Base-by-base conservation (phyloP, 1,140 invertebrate genomes). In the Bombus picipes region DNA sequence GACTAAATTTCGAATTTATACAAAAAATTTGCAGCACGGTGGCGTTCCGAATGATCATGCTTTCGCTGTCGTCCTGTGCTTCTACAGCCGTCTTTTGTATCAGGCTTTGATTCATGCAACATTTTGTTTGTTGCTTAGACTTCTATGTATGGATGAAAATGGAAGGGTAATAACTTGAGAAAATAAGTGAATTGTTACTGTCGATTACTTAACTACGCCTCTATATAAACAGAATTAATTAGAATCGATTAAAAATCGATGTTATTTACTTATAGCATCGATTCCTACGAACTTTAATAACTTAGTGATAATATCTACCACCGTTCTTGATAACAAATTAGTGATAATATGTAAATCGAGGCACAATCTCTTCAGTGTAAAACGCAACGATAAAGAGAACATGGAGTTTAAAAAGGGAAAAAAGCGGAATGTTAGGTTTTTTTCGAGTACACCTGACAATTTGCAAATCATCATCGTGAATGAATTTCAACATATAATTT, bases 391-490 rank as follows among this genome's bases (percentile, higher is more conserved):
- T 1, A 73, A 47, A 9, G 34, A 72, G 28, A 18, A 47, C 8
- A 9, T 3, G n/a, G 1, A 4, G 25, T 75, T 75, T 75, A 28
- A 32, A 76, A 25, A 3, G 10, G 1, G 2, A 13, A 39, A 59
- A 39, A 15, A 34, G 5, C 25, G 5, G 5, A 25, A 28, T 2
- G 34, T 15, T 39, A 3, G 10, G 15, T 76, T 18, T 41, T 13
- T 41, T 41, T 41, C 70, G 22, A 9, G 74, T 15, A 39, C 34
- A 76, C 53, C 34, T 34, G 10, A 34, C 74, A 76, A 76, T 59
- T 76, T 76, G 74, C 74, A 76, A 76, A 76, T 76, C 34, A 39
- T 53, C 34, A 25, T 59, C 25, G 37, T 39, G 34, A 76, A 59
- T 59, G 53, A 76, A 76, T n/a, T 57, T 59, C 53, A 39, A 6